Percentiles rank a stretch among this genome's conserved stretches.
Evolutionary conservation across 2,113 vertebrate genomes (phyloP).

Genomic region (Colaptes auratus): DNA sequence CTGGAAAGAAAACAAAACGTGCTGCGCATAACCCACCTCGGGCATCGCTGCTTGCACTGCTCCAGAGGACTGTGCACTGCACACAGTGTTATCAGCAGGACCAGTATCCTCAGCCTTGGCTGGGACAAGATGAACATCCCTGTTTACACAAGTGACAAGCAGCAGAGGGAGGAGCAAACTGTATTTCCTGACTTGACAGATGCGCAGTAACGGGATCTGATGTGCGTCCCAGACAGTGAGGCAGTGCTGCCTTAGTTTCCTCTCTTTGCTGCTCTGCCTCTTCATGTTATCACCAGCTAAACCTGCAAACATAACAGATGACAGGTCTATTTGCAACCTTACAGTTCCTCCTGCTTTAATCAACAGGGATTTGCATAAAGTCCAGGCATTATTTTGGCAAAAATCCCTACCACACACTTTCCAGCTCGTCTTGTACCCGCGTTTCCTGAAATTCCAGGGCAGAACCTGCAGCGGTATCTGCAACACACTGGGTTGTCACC

Average conservation of each 20-base stretch:
- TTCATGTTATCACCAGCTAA: accelerated
- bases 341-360: neutral
- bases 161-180: neutral
- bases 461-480: neutral
- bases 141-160: neutral
- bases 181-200: neutral
- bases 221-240: neutral
- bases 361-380: neutral
- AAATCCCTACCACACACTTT: neutral
- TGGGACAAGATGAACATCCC: neutral
- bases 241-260: neutral
- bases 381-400: neutral
- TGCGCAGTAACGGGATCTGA: neutral
- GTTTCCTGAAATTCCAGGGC: neutral
- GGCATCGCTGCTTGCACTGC: neutral
- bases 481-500: neutral
- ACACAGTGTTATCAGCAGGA: neutral
- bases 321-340: accelerated
- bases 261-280: neutral
- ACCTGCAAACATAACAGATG: neutral
- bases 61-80: accelerated
- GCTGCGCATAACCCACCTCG: neutral
- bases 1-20: neutral
- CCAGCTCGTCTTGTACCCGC: neutral
- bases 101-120: neutral